phyloP scores from a whole-genome alignment of 2,888 invertebrate genomes.

The Suillia variegata region DNA sequence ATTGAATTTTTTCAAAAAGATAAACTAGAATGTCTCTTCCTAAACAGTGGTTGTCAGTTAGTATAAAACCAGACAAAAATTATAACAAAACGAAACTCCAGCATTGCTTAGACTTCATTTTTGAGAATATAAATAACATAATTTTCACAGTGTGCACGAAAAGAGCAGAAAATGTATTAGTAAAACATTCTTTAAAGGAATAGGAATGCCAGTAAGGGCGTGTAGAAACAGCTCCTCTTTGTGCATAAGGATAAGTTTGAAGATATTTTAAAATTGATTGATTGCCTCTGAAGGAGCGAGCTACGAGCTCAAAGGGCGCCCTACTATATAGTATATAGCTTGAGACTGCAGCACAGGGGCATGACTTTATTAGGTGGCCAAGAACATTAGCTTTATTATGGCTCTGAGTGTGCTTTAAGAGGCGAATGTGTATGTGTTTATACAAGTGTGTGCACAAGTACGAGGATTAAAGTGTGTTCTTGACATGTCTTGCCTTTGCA shows the following conservation, averaged over 20 bases:
- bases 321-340: background rate
- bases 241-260: background rate
- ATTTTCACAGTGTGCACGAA: too few species aligned
- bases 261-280: constrained; percentile 10
- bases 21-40: too few species aligned
- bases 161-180: too few species aligned
- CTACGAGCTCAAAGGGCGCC: background rate
- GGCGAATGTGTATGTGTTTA: background rate
- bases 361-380: background rate
- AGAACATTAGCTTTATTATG: background rate
- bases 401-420: background rate
- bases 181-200: too few species aligned
- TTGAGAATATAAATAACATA: too few species aligned
- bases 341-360: background rate
- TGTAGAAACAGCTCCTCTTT: too few species aligned
- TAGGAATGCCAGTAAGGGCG: background rate
- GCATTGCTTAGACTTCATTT: too few species aligned
- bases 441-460: background rate
- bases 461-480: background rate
- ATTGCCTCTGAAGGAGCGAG: constrained; percentile 8
- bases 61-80: too few species aligned
- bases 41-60: too few species aligned
- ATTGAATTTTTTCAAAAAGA: too few species aligned
- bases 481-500: background rate
- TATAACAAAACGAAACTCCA: too few species aligned